A percentile compares a stretch with the other conserved stretches of the same genome.
phyloP scores from a whole-genome alignment of 2,888 invertebrate genomes.

The Lasioglossum leucozonium region DNA sequence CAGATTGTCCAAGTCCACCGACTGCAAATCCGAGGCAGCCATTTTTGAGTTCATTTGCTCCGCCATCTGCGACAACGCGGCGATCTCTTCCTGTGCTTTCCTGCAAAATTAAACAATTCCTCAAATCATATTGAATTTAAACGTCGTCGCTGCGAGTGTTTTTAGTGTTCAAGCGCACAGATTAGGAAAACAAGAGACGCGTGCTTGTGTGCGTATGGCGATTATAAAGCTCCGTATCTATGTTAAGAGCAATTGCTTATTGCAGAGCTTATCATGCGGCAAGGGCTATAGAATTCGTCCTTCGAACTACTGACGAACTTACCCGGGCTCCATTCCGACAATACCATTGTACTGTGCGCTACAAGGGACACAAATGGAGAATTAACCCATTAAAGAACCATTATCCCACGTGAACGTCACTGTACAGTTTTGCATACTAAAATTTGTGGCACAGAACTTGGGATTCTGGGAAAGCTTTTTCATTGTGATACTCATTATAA shows the following conservation, averaged over 20 bases:
- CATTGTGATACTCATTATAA: neutral
- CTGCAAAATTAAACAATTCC: slow-evolving; percentile 83
- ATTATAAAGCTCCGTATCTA: slow-evolving; percentile 18
- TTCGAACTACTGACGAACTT: slow-evolving; percentile 79
- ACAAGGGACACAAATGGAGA: slow-evolving; percentile 78
- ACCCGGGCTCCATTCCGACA: slow-evolving; percentile 86
- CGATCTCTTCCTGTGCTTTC: slow-evolving; percentile 89
- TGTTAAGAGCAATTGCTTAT: slow-evolving; percentile 44
- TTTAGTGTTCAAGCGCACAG: slow-evolving; percentile 29
- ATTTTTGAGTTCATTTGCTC: slow-evolving; percentile 89
- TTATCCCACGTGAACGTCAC: slow-evolving; percentile 32
- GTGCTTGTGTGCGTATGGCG: slow-evolving; percentile 21
- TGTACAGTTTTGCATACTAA: slow-evolving; percentile 2
- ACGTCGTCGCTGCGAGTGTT: neutral
- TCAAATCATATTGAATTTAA: neutral
- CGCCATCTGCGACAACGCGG: slow-evolving; percentile 90
- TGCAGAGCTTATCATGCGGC: slow-evolving; percentile 48
- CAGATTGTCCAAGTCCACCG: slow-evolving; percentile 94
- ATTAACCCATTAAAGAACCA: slow-evolving; percentile 63
- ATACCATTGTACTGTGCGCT: slow-evolving; percentile 86
- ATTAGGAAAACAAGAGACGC: slow-evolving; percentile 25
- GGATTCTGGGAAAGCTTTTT: neutral
- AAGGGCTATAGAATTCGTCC: slow-evolving; percentile 51
- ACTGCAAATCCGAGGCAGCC: slow-evolving; percentile 87
- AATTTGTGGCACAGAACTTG: neutral